Percentiles rank a stretch among this genome's conserved stretches.
These are phyloP conservation scores for Colius striatus DNA, from an alignment of 2,113 vertebrate genomes.

Conservation along the genomic window DNA sequence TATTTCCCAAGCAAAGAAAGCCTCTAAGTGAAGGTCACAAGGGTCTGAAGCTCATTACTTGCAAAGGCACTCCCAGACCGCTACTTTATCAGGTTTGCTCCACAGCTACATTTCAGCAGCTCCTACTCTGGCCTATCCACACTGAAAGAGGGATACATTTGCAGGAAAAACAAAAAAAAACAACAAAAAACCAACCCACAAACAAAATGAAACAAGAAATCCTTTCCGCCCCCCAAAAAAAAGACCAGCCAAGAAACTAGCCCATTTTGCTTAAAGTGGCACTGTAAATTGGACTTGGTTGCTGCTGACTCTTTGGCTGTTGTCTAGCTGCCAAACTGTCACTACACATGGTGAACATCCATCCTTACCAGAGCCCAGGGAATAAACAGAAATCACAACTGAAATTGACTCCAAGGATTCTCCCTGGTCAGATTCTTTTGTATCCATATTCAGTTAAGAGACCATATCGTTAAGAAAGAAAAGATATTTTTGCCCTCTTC, in stretches of 20 bases:
- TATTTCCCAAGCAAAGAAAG: not conserved
- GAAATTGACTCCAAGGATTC: not conserved
- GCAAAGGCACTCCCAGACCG: not conserved
- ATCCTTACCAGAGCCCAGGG: not conserved
- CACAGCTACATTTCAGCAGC: not conserved
- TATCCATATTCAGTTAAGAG: not conserved
- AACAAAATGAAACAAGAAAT: no score
- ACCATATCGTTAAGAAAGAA: not conserved
- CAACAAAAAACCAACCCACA: no score
- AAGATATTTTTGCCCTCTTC: not conserved
- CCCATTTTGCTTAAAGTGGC: not conserved
- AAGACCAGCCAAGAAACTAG: not conserved
- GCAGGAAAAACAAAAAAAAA: no score
- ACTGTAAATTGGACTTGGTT: no score
- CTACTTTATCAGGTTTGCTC: not conserved
- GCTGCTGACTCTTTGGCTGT: not conserved
- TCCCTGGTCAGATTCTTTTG: not conserved
- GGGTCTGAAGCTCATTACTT: not conserved
- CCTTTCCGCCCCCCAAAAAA: no score
- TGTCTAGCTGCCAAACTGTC: not conserved
- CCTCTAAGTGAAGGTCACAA: not conserved
- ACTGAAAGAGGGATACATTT: not conserved
- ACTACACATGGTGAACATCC: fast-evolving
- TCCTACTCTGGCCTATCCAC: not conserved
- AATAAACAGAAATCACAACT: not conserved